Conservation (phyloP, 2,888 invertebrate species). For the Orthonychiurus folsomi region DNA sequence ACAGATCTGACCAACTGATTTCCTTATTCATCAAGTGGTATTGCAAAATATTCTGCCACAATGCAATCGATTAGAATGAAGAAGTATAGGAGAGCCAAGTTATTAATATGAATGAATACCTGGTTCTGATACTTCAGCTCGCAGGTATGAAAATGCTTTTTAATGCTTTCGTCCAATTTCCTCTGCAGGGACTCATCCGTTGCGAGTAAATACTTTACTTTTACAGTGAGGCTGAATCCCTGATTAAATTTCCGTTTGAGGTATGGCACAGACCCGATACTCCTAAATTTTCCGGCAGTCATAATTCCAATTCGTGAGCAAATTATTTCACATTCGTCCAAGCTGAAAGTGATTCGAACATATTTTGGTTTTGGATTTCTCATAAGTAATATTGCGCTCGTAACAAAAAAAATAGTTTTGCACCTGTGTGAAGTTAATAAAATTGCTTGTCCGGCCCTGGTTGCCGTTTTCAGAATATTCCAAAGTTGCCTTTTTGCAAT, state of each 20-base stretch:
- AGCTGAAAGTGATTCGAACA: too few relatives aligned
- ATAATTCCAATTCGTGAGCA: slow-evolving; percentile 68
- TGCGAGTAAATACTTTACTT: not conserved
- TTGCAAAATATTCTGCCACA: slow-evolving; percentile 44
- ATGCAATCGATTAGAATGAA: too few relatives aligned
- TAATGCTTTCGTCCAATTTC: slow-evolving; percentile 45
- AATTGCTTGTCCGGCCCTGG: not conserved
- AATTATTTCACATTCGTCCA: slow-evolving; percentile 70
- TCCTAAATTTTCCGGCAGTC: slow-evolving; percentile 60
- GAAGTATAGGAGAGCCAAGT: too few relatives aligned
- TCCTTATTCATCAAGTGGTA: slow-evolving; percentile 44
- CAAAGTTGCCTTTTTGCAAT: not conserved
- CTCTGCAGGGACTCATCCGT: not conserved
- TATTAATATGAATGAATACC: slow-evolving; percentile 47
- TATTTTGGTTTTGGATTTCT: too few relatives aligned
- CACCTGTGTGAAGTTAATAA: not conserved
- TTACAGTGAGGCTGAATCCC: not conserved
- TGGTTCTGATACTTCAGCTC: slow-evolving; percentile 60
- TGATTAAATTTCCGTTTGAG: slow-evolving; percentile 50
- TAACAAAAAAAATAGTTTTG: too few relatives aligned
- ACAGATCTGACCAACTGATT: slow-evolving; percentile 44
- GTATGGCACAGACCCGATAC: slow-evolving; percentile 61
- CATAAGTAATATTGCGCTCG: too few relatives aligned
- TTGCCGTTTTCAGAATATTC: not conserved
- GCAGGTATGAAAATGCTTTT: slow-evolving; percentile 49